Base-by-base conservation (phyloP, 2,888 invertebrate species). In the Polyploca ridens region DNA sequence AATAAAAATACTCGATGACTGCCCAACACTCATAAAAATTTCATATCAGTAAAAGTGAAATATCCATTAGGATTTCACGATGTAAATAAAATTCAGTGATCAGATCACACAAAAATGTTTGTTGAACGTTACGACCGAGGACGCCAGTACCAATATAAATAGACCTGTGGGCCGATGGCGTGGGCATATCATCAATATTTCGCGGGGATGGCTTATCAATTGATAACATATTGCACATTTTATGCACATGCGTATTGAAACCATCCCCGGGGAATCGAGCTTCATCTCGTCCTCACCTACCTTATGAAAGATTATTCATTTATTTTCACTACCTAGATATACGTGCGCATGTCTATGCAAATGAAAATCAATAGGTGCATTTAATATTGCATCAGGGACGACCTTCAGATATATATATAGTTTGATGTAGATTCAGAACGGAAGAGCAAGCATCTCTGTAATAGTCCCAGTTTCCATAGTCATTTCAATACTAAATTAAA, bases 211-310 rank as follows among this genome's bases (percentile, higher is more conserved):
- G 27, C 44, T 33, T 44, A 27, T 19, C 41, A 19, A 41, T 41
- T 27, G 38, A 61, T 27, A 27, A 27, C 19, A 44, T 27, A 13
- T 41, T 61, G 59, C 59, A 59, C 10, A n/a, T 35, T 59, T 38
- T 1, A 59, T 59, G 61, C 61, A 61, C 61, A 61, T 61, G 61
- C 61, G 61, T 61, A 61, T 61, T 61, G 38, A 13, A 19, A 44
- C 16, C 11, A 19, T 4, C 2, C 27, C 61, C 19, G 27, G 60
- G 41, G 3, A 58, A 38, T 60, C 61, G 7, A 61, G 61, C 19
- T 61, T 27, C 41, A 16, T 58, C 14, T 41, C 49, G 16, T 49
- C 49, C 16, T 54, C 19, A 54, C 54, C 19, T 49, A 16, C 14
- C 46, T n/a, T n/a, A 14, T 16, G 16, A 14, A 7, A 38, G 38